Conservation (phyloP, 2,888 invertebrate genomes). For the Drosophila phalerata region DNA sequence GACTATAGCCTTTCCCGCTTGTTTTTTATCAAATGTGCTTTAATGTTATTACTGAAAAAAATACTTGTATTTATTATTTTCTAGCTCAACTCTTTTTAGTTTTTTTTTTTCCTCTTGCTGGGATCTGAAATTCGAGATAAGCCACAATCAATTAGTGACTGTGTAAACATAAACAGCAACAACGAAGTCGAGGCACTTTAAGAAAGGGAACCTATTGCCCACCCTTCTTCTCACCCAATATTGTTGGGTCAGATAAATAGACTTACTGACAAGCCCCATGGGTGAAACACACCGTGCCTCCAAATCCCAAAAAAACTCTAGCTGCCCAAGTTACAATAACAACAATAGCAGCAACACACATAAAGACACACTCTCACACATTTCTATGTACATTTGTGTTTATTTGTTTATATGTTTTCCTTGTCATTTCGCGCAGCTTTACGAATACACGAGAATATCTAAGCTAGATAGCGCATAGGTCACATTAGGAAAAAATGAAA, state of each 20-base stretch:
- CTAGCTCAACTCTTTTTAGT: conserved; percentile 17
- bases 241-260: conserved; percentile 67
- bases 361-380: not conserved
- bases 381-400: conserved; percentile 20
- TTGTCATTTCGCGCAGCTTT: conserved; percentile 43
- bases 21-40: not conserved
- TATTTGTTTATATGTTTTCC: conserved; percentile 61
- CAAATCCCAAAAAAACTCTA: conserved; percentile 30
- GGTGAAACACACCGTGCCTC: conserved; percentile 6
- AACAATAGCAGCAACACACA: conserved; percentile 9
- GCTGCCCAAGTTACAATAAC: conserved; percentile 38
- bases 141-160: conserved; percentile 75
- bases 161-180: conserved; percentile 54
- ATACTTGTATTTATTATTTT: not conserved
- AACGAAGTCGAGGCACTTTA: conserved; percentile 10
- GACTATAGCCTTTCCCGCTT: no score
- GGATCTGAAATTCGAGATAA: conserved; percentile 76
- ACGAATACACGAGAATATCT: conserved; percentile 17
- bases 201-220: conserved; percentile 22
- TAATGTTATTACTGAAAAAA: not conserved
- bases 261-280: conserved; percentile 50
- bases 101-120: conserved; percentile 46
- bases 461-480: conserved; percentile 24
- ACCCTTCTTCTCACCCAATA: conserved; percentile 17
- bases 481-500: conserved; percentile 5